Conservation (phyloP, 2,888 invertebrate species). For the Tinea trinotella region DNA sequence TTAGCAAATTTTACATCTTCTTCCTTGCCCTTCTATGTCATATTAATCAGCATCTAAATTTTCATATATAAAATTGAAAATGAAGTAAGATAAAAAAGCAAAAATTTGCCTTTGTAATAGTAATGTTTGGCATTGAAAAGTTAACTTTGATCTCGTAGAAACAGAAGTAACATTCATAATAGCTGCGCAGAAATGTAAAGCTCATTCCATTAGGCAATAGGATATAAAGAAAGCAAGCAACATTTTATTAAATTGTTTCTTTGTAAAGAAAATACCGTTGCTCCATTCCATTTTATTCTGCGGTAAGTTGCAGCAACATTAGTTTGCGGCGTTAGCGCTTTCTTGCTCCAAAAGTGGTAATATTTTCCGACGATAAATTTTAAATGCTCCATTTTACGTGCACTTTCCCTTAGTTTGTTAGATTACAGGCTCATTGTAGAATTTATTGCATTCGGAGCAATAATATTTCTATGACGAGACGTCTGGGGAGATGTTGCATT, state of each 20-base stretch:
- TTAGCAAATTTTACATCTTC: slow-evolving; percentile 2
- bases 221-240: slow-evolving; percentile 14
- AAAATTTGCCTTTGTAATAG: not conserved
- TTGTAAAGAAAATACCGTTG: slow-evolving; percentile 18
- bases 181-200: slow-evolving; percentile 12
- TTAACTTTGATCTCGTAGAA: not conserved
- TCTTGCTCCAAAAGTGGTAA: slow-evolving; percentile 48
- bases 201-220: slow-evolving; percentile 15
- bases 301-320: slow-evolving; percentile 46
- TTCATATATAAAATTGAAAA: not conserved
- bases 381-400: slow-evolving; percentile 54
- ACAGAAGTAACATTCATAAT: slow-evolving; percentile 1
- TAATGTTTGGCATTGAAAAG: not conserved
- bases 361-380: slow-evolving; percentile 62
- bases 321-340: slow-evolving; percentile 47
- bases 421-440: slow-evolving; percentile 40
- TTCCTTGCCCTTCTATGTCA: not conserved
- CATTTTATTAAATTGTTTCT: slow-evolving; percentile 19
- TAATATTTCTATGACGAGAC: slow-evolving; percentile 36
- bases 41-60: not conserved
- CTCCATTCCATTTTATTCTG: slow-evolving; percentile 43
- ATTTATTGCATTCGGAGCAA: slow-evolving; percentile 45
- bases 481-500: slow-evolving; percentile 23
- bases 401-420: slow-evolving; percentile 54
- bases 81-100: not conserved